Evolutionary conservation across 2,797 vertebrate species (phyloP).

Genomic region (Ataeniobius toweri): DNA sequence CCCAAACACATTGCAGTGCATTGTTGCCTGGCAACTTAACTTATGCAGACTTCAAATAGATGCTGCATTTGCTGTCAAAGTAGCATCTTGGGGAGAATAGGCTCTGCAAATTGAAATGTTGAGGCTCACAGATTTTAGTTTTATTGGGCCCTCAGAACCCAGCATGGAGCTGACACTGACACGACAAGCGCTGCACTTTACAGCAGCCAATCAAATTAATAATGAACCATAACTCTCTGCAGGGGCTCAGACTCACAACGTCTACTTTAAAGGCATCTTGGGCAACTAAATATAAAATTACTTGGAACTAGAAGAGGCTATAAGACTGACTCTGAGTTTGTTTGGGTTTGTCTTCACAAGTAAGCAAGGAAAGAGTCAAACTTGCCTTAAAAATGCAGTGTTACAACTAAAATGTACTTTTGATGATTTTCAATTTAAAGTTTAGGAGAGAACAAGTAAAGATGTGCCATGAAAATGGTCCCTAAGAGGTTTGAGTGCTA

Average conservation of each 20-base stretch:
- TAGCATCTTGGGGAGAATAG: slow-evolving; percentile 34
- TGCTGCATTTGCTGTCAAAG: slow-evolving; percentile 45
- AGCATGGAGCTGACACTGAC: slow-evolving; percentile 17
- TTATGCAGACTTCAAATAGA: slow-evolving; percentile 58
- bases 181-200: slow-evolving; percentile 15
- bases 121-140: slow-evolving; percentile 39
- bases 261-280: slow-evolving; percentile 21
- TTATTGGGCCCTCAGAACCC: slow-evolving; percentile 41
- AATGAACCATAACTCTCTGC: slow-evolving; percentile 40
- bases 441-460: background rate
- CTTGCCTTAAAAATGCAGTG: background rate
- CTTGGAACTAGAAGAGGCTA: slow-evolving; percentile 13
- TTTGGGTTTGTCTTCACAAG: background rate
- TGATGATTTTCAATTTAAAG: background rate
- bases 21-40: slow-evolving; percentile 79
- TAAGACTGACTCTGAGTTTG: background rate
- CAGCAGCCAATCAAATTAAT: slow-evolving; percentile 27
- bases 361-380: background rate
- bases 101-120: slow-evolving; percentile 48
- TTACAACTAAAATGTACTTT: background rate
- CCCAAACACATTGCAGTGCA: slow-evolving; percentile 41
- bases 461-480: background rate
- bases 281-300: slow-evolving; percentile 40
- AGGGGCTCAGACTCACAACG: slow-evolving; percentile 8
- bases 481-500: background rate